Conservation (phyloP, 2,888 invertebrate species). For the Willowsia nigromaculata region DNA sequence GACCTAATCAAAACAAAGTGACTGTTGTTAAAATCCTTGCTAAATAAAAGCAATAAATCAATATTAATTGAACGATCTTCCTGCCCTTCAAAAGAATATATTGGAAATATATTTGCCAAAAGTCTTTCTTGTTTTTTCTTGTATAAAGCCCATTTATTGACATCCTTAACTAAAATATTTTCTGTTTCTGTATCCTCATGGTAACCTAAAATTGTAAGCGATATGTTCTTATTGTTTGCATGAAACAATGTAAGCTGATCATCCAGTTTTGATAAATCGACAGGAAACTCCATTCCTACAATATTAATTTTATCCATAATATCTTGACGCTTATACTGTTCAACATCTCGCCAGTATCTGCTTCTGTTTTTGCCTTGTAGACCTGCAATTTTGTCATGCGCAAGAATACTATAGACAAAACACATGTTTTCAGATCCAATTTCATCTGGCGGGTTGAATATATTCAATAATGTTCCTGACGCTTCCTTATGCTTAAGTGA, state of each 20-base stretch:
- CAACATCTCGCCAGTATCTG: background rate
- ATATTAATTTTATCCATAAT: background rate
- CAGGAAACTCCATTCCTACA: background rate
- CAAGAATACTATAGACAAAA: background rate
- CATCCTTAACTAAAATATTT: background rate
- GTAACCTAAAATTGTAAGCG: background rate
- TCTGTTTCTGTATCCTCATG: background rate
- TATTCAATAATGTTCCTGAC: background rate
- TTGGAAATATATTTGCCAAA: background rate
- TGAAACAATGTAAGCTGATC: background rate
- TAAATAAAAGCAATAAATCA: background rate
- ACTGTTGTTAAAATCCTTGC: background rate
- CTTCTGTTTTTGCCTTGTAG: background rate
- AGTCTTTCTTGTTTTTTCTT: background rate
- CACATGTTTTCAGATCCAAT: constrained; percentile 10
- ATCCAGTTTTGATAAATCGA: background rate
- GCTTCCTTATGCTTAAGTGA: background rate
- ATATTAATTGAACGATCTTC: background rate
- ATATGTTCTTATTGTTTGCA: background rate
- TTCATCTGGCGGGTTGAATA: background rate
- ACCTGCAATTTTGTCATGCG: background rate
- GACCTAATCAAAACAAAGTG: constrained; percentile 12
- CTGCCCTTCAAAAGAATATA: background rate
- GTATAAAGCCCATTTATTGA: background rate
- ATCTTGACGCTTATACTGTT: background rate